Evolutionary conservation across 2,888 invertebrate species (phyloP), one percentile per base, ranked within the genome.

Genomic region (Leptinotarsa juncta): DNA sequence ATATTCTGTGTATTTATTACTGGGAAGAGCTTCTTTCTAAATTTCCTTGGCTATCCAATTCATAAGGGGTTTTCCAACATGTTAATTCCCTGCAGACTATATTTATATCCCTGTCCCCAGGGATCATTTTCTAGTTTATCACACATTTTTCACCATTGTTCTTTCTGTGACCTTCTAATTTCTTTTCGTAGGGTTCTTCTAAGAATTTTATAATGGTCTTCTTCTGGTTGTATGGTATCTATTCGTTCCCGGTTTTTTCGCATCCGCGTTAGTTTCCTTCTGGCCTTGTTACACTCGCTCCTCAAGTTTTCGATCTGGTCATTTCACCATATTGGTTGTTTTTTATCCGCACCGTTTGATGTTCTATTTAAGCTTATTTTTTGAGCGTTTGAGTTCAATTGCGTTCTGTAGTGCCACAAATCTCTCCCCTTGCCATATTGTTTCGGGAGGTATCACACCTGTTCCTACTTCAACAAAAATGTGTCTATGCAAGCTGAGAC

Each of bases 71-170:
- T 48, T 51, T 67, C 32, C 26, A 74, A 16, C 48, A 60, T 48
- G 48, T 57, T 73, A 1, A 48, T 71, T 2, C 26, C 26, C 5
- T 32, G 26, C 5, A 32, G 26, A 68, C 73, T 14, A 76, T 76
- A n/a, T 26, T 72, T 70, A 32, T 74, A 78, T 0, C 62, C 78
- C n/a, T 53, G 53, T 53, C 53, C 53, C 53, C n/a, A 53, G 5
- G 53, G 53, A 7, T 53, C 53, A 16, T 53, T 18, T 5, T 50
- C 50, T 15, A 50, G 50, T 50, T 50, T 3, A 50, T 50, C 50
- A 16, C 50, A 50, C 12, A 50, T 12, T 16, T 16, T 12, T 50
- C 3, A 15, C 15, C 50, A 50, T 15, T 50, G 15, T 4, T 50
- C 15, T 4, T 14, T 50, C 16, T 16, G 14, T 4, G 50, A 14